Evolutionary conservation across 2,888 invertebrate species (phyloP).

Genomic region (Amphipoea oculea): DNA sequence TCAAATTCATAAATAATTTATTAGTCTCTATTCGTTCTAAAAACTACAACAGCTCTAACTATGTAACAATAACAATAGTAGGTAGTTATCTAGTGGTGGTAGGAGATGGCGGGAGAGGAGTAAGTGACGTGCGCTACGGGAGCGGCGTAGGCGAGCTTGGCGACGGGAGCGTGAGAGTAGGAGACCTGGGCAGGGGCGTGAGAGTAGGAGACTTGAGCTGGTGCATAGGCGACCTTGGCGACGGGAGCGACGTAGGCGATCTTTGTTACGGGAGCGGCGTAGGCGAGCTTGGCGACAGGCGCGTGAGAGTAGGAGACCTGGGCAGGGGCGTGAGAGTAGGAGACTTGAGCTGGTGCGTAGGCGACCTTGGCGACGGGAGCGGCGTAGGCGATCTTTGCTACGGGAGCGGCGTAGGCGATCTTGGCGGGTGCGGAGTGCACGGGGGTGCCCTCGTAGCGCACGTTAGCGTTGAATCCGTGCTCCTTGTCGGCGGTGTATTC

Average conservation of each 20-base stretch:
- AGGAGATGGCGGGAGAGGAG: constrained; percentile 83
- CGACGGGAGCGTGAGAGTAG: constrained; percentile 67
- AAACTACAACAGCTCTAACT: constrained; percentile 42
- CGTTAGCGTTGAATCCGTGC: constrained; percentile 86
- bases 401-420: constrained; percentile 63
- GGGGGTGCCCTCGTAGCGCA: constrained; percentile 85
- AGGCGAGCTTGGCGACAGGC: constrained; percentile 41
- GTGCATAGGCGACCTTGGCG: constrained; percentile 68
- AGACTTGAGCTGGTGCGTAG: constrained; percentile 71
- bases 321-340: constrained; percentile 76
- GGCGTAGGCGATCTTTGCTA: constrained; percentile 69
- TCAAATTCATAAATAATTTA: constrained; percentile 66
- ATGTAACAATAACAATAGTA: constrained; percentile 13
- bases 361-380: constrained; percentile 68
- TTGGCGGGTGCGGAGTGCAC: constrained; percentile 61
- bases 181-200: too few species aligned
- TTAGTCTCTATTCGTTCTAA: constrained; percentile 55
- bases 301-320: constrained; percentile 74
- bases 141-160: constrained; percentile 72
- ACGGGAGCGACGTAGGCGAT: constrained; percentile 68
- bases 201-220: constrained; percentile 77
- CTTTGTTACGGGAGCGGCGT: constrained; percentile 66
- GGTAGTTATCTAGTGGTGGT: constrained; percentile 78
- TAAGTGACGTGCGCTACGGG: constrained; percentile 73
- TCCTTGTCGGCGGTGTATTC: constrained; percentile 85